Conservation (phyloP, 1,140 invertebrate species). For the Euglossa dilemma region DNA sequence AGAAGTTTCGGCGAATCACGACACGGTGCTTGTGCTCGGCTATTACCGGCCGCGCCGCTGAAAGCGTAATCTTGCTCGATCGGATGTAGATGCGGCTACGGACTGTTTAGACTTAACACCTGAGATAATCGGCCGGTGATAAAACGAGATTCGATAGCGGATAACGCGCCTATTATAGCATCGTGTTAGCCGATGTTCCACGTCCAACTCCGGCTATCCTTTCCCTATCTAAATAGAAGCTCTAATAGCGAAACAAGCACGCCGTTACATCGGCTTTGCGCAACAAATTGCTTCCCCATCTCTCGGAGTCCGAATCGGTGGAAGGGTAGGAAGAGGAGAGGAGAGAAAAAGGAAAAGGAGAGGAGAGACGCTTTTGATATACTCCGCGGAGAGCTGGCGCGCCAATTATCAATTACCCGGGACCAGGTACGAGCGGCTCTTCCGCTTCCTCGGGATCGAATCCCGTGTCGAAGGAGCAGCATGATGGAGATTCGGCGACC, state of each 20-base stretch:
- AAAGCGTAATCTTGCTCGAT: background rate
- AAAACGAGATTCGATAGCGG: background rate
- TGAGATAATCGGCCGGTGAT: background rate
- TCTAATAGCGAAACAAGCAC: background rate
- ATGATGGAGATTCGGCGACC: background rate
- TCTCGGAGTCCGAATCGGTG: background rate
- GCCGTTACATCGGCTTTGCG: no score
- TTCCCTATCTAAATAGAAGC: background rate
- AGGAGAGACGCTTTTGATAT: no score
- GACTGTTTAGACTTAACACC: background rate
- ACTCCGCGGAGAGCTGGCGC: background rate
- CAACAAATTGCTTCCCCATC: background rate
- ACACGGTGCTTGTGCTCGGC: background rate
- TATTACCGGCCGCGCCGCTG: no score
- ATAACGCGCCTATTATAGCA: background rate
- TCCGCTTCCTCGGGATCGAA: background rate
- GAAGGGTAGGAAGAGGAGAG: no score
- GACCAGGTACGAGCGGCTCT: background rate
- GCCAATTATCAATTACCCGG: background rate
- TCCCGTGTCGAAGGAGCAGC: background rate
- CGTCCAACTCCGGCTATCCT: background rate
- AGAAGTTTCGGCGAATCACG: background rate
- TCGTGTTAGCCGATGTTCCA: background rate
- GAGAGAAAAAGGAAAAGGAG: no score
- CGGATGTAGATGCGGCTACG: background rate